phyloP scores from a whole-genome alignment of 2,113 vertebrate species.

The Crotalus tigris region DNA sequence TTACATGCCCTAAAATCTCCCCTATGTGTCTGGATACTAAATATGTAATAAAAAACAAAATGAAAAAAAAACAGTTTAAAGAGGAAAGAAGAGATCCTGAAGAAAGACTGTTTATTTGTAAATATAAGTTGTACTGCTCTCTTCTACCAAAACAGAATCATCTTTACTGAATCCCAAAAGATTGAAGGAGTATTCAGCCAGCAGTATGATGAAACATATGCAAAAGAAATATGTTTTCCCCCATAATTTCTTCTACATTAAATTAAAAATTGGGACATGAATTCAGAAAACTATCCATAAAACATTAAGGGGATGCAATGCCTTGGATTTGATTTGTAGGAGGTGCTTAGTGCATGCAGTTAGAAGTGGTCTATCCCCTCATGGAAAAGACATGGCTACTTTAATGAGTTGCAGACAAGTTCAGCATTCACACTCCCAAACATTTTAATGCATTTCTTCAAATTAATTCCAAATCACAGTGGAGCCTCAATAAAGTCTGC shows the following conservation, averaged over 20 bases:
- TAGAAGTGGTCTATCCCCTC: not conserved
- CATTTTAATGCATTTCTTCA: not conserved
- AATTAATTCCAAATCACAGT: not conserved
- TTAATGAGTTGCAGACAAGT: not conserved
- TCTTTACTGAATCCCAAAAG: not conserved
- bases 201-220: not conserved
- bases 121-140: not conserved
- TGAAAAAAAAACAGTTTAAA: accelerated
- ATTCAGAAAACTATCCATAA: not conserved
- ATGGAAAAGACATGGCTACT: not conserved
- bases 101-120: not conserved
- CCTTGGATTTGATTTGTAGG: not conserved
- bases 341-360: not conserved
- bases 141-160: not conserved
- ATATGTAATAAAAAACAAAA: not conserved
- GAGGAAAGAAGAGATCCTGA: not conserved
- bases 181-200: not conserved
- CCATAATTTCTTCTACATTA: not conserved
- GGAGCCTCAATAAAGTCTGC: not conserved
- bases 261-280: not conserved
- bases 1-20: not conserved
- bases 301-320: not conserved
- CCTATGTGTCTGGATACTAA: not conserved
- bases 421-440: not conserved
- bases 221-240: not conserved